Evolutionary conservation across 2,113 vertebrate genomes (phyloP), one percentile per base, ranked within the genome.

Genomic region (Blennius ocellaris): DNA sequence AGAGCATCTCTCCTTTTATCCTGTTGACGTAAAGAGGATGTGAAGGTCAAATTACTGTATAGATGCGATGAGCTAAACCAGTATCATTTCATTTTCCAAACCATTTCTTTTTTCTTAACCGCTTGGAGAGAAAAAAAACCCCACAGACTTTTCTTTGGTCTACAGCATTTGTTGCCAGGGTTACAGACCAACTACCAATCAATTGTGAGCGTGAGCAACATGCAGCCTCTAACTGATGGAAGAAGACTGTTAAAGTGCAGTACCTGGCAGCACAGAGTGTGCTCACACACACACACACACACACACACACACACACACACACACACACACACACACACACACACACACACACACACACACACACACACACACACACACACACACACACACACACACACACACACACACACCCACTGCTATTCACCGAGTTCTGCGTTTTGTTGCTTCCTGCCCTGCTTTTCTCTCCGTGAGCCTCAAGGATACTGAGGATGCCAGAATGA

Each of bases 131-230:
- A 61, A 14, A 60, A 59, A 72, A 58, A 2, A 30, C 2, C 21
- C n/a, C n/a, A n/a, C n/a, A n/a, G n/a, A 14, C 55, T 21, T 80
- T 51, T 36, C 47, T 61, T 54, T 36, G 7, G 16, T 47, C 63
- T 84, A 55, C 62, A 64, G 73, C 49, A n/a, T 69, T 47, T 62
- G 89, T 91, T 90, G 68, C 85, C 84, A 87, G 74, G 88, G 87
- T 90, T 90, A 92, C 84, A 74, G 66, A 76, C 76, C 62, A 87
- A 71, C 80, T 51, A 81, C 78, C 60, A 86, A 87, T 91, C 80
- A 80, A 61, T 75, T 64, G 53, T 69, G 64, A 60, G 69, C 66
- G 61, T 65, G 77, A 71, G 74, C 65, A 82, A 69, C 64, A 79
- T 38, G 48, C 14, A 4, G 49, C 65, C 60, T 80, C 69, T 55